These are phyloP conservation scores for Lasiurus borealis DNA, from an alignment of 2,113 vertebrate species.

Conservation along the genomic window DNA sequence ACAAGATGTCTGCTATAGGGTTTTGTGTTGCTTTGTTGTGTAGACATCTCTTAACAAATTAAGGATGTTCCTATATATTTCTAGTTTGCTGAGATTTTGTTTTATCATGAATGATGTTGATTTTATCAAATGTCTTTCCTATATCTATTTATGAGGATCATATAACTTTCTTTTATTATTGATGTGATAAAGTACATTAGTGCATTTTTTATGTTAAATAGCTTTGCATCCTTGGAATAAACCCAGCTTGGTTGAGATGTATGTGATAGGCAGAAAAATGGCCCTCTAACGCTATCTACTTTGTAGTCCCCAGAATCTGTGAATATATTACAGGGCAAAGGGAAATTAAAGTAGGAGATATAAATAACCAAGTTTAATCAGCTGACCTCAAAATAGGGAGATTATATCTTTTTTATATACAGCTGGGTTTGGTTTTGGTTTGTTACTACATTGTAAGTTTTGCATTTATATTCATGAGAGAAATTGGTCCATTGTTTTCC, in stretches of 20 bases:
- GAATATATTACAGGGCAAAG: background rate
- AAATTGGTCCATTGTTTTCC: background rate
- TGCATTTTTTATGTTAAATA: no score
- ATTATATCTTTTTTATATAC: background rate
- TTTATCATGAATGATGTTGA: background rate
- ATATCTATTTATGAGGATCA: background rate
- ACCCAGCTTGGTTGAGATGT: background rate
- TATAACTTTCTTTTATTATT: background rate
- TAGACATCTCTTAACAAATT: background rate
- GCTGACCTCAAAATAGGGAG: background rate
- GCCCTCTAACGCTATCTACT: background rate
- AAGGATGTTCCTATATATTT: background rate
- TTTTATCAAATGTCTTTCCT: background rate
- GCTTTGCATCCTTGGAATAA: background rate
- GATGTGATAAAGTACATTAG: background rate
- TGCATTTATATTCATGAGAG: background rate
- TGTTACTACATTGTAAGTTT: background rate
- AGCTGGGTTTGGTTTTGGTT: background rate
- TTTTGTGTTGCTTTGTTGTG: conserved; percentile 34
- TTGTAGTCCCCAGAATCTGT: background rate
- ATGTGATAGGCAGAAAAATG: background rate
- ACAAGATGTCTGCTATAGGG: background rate
- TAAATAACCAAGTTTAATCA: background rate
- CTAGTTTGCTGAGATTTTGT: background rate
- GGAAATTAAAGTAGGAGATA: background rate